These are phyloP conservation scores for Ditula angustiorana DNA, from an alignment of 2,888 invertebrate genomes.

Conservation along the genomic window DNA sequence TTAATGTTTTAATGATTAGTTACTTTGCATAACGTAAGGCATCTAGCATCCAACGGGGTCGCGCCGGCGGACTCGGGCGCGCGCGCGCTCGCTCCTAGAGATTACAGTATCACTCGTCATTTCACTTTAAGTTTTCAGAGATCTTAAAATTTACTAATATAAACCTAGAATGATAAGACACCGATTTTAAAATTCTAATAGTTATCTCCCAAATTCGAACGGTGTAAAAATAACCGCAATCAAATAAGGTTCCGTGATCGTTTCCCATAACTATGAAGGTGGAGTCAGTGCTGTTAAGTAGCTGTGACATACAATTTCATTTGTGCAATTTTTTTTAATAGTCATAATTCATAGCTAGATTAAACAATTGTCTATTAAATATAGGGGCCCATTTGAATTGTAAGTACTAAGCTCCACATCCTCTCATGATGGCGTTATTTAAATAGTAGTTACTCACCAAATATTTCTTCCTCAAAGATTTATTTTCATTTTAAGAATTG, in stretches of 20 bases:
- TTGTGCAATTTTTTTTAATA: conserved; percentile 85
- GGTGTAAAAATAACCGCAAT: conserved; percentile 63
- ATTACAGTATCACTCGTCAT: conserved; percentile 85
- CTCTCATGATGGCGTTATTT: conserved; percentile 60
- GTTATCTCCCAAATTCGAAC: conserved; percentile 74
- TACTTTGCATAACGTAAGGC: conserved; percentile 80
- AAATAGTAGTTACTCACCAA: conserved; percentile 68
- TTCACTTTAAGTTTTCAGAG: conserved; percentile 75
- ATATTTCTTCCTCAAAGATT: conserved; percentile 81
- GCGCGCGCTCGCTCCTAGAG: conserved; percentile 69
- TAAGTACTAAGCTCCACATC: conserved; percentile 73
- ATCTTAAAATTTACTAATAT: conserved; percentile 81
- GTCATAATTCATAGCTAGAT: conserved; percentile 84
- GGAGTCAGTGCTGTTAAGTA: conserved; percentile 76
- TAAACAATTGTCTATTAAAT: conserved; percentile 83
- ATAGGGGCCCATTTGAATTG: conserved; percentile 79
- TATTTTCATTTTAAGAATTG: conserved; percentile 79
- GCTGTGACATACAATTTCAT: conserved; percentile 84
- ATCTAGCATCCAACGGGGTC: conserved; percentile 82
- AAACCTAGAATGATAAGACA: conserved; percentile 75
- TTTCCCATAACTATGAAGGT: conserved; percentile 66
- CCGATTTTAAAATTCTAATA: conserved; percentile 73
- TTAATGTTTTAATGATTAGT: conserved; percentile 82
- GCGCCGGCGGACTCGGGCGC: conserved; percentile 73
- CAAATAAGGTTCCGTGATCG: conserved; percentile 67